These are phyloP conservation scores for Paradoxurus hermaphroditus DNA, from an alignment of 2,113 vertebrate species.

Conservation along the genomic window DNA sequence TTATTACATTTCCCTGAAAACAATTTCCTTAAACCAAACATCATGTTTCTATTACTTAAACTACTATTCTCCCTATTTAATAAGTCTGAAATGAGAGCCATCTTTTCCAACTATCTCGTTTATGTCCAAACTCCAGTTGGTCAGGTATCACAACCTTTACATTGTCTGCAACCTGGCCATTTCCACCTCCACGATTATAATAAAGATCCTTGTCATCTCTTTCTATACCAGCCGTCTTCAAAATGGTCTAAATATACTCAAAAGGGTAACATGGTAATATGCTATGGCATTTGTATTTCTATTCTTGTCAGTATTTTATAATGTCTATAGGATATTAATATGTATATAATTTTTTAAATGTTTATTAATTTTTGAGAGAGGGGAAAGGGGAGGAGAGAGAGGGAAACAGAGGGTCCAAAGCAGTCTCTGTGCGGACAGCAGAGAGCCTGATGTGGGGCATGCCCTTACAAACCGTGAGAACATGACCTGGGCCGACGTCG, in stretches of 20 bases:
- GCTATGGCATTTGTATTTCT: not conserved
- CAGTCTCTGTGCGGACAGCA: too few species aligned
- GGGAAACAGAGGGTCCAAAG: too few species aligned
- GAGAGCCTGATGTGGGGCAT: too few species aligned
- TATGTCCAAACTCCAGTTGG: not conserved
- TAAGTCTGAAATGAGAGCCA: not conserved
- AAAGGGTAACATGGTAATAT: not conserved
- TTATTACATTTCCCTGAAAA: not conserved
- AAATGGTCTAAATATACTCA: not conserved
- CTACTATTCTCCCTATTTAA: not conserved
- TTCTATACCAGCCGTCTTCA: not conserved
- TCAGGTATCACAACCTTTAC: not conserved
- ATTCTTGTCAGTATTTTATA: not conserved
- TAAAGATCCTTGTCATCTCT: not conserved
- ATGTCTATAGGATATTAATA: not conserved
- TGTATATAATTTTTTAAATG: not conserved
- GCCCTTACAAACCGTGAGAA: too few species aligned
- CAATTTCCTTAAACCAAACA: not conserved
- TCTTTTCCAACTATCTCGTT: not conserved
- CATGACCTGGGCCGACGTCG: too few species aligned
- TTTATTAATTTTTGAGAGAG: too few species aligned
- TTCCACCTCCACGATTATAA: not conserved
- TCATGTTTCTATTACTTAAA: not conserved
- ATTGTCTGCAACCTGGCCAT: not conserved
- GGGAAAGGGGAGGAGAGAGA: too few species aligned